Evolutionary conservation across 2,888 invertebrate genomes (phyloP).

Genomic region (Conops quadrifasciatus): DNA sequence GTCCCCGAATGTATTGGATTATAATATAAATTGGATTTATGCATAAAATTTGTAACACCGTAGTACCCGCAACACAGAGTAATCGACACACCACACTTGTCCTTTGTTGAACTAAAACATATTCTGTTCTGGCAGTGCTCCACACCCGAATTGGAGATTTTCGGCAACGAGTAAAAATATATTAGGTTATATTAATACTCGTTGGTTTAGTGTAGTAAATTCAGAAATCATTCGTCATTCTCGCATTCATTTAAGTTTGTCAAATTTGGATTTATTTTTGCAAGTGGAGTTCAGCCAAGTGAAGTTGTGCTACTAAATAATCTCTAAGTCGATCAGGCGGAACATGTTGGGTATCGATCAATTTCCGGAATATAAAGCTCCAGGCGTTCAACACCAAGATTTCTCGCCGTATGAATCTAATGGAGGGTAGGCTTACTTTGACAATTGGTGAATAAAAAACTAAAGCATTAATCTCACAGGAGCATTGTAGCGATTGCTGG

Average conservation of each 20-base stretch:
- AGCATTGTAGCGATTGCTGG: slow-evolving; percentile 96
- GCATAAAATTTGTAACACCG: background rate
- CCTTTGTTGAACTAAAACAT: background rate
- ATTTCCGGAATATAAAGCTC: slow-evolving; percentile 64
- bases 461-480: slow-evolving; percentile 67
- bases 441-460: background rate
- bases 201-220: slow-evolving; percentile 28
- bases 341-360: slow-evolving; percentile 55
- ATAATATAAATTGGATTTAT: too few relatives aligned
- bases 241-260: slow-evolving; percentile 44
- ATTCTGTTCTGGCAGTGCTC: background rate
- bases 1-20: too few relatives aligned
- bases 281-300: too few relatives aligned
- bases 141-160: background rate
- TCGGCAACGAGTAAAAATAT: background rate
- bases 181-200: background rate
- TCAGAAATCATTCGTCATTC: slow-evolving; percentile 52
- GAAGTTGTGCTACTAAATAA: too few relatives aligned
- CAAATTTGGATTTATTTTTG: too few relatives aligned
- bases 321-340: background rate
- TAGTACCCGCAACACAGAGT: too few relatives aligned
- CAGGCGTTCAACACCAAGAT: slow-evolving; percentile 65
- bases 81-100: background rate
- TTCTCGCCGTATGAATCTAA: slow-evolving; percentile 80
- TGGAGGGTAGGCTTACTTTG: slow-evolving; percentile 72